phyloP scores from a whole-genome alignment of 1,140 invertebrate species.

The Pseudomyrmex dendroicus region DNA sequence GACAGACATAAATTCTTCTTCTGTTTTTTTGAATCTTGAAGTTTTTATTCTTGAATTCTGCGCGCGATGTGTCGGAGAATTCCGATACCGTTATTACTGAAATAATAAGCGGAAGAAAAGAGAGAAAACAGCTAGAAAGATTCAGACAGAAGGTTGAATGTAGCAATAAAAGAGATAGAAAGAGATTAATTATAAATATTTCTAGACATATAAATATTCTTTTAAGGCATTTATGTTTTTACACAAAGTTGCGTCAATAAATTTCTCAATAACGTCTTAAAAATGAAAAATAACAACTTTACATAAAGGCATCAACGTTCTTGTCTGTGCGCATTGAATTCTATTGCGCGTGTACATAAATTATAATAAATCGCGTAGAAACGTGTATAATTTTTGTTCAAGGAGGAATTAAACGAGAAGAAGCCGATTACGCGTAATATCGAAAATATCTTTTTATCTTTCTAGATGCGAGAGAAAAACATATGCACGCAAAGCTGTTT shows the following conservation, averaged over 20 bases:
- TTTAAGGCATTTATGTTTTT: too few relatives aligned
- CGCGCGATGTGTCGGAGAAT: background rate
- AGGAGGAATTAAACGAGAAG: background rate
- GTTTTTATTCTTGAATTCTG: background rate
- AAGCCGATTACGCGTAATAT: background rate
- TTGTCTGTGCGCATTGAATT: background rate
- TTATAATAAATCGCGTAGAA: background rate
- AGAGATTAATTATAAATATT: too few relatives aligned
- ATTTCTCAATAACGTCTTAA: too few relatives aligned
- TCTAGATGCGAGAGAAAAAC: background rate
- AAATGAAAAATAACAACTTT: background rate
- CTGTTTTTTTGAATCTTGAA: background rate
- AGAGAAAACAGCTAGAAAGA: too few relatives aligned
- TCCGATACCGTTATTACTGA: slow-evolving; percentile 1
- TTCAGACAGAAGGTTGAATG: too few relatives aligned
- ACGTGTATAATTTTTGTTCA: background rate
- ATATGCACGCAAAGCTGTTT: slow-evolving; percentile 25
- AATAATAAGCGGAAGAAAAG: background rate
- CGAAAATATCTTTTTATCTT: background rate
- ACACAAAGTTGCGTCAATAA: too few relatives aligned
- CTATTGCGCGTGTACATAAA: background rate
- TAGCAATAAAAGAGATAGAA: too few relatives aligned
- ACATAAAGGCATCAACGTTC: too few relatives aligned
- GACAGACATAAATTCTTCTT: background rate
- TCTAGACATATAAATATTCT: too few relatives aligned